Percentiles rank a stretch among this genome's conserved stretches.
These are phyloP conservation scores for Danionella dracula DNA, from an alignment of 2,797 vertebrate species.

Conservation along the genomic window DNA sequence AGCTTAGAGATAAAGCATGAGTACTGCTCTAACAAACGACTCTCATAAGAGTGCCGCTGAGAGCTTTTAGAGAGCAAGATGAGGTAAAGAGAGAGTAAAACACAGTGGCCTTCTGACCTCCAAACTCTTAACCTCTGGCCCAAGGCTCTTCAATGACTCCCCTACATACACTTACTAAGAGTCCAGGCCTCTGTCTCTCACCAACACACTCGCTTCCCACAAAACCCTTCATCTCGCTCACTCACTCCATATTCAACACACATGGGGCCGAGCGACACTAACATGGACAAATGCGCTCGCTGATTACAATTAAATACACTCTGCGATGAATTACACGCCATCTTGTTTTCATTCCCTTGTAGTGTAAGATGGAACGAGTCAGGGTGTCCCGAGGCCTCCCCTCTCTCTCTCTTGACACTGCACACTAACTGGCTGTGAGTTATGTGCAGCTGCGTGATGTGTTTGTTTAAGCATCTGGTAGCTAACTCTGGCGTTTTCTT, in stretches of 20 bases:
- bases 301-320: constrained; percentile 75
- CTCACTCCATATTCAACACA: constrained; percentile 52
- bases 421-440: constrained; percentile 81
- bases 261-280: constrained; percentile 45
- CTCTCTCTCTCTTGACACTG: constrained; percentile 68
- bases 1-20: constrained; percentile 2
- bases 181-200: constrained; percentile 23
- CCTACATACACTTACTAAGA: constrained; percentile 44
- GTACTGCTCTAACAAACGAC: constrained; percentile 68
- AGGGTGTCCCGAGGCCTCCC: constrained; percentile 43
- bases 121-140: constrained; percentile 75
- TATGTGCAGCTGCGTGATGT: constrained; percentile 78
- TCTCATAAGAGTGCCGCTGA: constrained; percentile 68
- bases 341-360: constrained; percentile 43
- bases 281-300: constrained; percentile 65
- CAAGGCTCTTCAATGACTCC: constrained; percentile 60
- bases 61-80: constrained; percentile 64
- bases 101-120: constrained; percentile 63
- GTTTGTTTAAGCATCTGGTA: constrained; percentile 83
- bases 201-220: constrained; percentile 12
- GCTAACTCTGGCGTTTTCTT: constrained; percentile 69
- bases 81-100: constrained; percentile 69
- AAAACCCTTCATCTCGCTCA: constrained; percentile 50
- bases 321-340: constrained; percentile 43
- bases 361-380: constrained; percentile 47